Evolutionary conservation across 2,113 vertebrate species (phyloP).

Genomic region (Rhinichthys klamathensis): DNA sequence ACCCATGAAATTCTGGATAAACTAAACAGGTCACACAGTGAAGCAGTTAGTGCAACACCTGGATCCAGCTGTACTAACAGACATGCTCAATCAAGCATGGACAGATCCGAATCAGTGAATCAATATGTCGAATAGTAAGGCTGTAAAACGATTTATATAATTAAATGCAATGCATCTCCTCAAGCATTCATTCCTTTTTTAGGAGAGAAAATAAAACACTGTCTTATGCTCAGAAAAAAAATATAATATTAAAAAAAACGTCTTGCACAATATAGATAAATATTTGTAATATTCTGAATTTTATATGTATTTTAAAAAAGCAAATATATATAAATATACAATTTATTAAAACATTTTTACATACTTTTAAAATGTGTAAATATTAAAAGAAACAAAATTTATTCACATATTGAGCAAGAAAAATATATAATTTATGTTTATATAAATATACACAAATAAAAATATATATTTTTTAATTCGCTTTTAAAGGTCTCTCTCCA

Average conservation of each 20-base stretch:
- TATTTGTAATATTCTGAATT: no score
- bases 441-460: no score
- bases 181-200: not conserved
- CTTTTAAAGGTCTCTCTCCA: not conserved
- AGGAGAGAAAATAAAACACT: no score
- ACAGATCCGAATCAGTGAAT: not conserved
- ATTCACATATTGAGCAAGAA: no score
- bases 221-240: not conserved
- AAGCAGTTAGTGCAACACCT: slow-evolving; percentile 17
- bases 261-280: no score
- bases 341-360: no score
- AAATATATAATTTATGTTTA: no score
- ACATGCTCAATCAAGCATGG: not conserved
- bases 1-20: slow-evolving; percentile 22
- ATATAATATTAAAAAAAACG: not conserved
- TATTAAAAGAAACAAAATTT: no score
- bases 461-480: no score
- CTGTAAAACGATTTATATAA: not conserved
- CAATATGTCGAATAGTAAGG: not conserved
- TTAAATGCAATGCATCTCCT: not conserved
- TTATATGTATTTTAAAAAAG: no score
- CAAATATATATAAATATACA: no score
- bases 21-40: not conserved
- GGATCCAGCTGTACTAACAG: slow-evolving; percentile 16
- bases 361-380: no score